phyloP scores from a whole-genome alignment of 2,888 invertebrate species.

The Scelioninae gen. 1 region DNA sequence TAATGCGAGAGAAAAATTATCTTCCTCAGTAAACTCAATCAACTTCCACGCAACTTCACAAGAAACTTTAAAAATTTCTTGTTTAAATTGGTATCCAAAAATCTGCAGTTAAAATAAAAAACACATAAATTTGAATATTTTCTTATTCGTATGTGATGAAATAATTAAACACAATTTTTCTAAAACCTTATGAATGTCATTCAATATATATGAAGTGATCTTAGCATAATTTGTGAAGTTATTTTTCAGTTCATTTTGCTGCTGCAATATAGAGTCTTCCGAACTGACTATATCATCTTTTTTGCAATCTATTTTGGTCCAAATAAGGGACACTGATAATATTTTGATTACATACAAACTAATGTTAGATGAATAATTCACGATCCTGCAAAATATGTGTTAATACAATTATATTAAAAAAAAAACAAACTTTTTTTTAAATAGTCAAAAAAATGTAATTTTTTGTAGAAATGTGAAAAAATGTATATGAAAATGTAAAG shows the following conservation, averaged over 20 bases:
- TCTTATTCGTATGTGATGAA: too few relatives aligned
- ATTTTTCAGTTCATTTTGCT: background rate
- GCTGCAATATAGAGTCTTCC: background rate
- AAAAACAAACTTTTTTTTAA: slow-evolving; percentile 7
- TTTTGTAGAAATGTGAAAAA: too few relatives aligned
- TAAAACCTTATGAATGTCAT: too few relatives aligned
- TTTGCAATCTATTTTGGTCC: background rate
- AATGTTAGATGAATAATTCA: background rate
- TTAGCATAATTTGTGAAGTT: too few relatives aligned
- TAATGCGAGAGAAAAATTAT: background rate
- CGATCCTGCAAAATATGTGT: background rate
- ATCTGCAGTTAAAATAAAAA: background rate
- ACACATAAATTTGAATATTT: too few relatives aligned
- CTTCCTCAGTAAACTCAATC: background rate
- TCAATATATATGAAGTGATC: too few relatives aligned
- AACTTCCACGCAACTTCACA: slow-evolving; percentile 26
- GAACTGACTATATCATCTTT: background rate
- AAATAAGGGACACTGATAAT: background rate
- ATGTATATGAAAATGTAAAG: too few relatives aligned
- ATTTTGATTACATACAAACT: background rate
- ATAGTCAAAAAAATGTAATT: too few relatives aligned
- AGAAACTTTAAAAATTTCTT: slow-evolving; percentile 17
- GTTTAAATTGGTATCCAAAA: background rate
- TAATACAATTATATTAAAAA: background rate
- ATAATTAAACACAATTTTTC: too few relatives aligned